These are phyloP conservation scores for Synergus laeviventris DNA, from an alignment of 2,888 invertebrate species.

Conservation along the genomic window DNA sequence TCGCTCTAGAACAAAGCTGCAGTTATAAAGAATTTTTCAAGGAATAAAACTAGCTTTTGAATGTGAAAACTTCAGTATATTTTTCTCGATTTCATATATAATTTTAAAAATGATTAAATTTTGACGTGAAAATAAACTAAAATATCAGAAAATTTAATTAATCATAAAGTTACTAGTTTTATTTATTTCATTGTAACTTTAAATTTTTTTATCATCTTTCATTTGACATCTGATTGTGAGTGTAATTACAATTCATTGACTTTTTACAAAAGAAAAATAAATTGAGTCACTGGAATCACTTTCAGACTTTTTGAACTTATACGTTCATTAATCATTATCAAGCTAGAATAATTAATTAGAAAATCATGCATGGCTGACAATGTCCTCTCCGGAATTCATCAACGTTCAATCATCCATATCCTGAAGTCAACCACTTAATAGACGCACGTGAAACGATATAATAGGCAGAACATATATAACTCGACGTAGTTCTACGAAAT, in stretches of 20 bases:
- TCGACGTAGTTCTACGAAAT: not conserved
- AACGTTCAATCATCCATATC: constrained; percentile 28
- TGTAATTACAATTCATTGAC: not conserved
- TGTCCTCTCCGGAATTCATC: constrained; percentile 20
- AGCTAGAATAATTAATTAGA: constrained; percentile 4
- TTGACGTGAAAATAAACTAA: too few species aligned
- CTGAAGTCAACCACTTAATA: constrained; percentile 35
- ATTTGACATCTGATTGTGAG: not conserved
- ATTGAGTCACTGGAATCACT: not conserved
- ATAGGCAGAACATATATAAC: constrained; percentile 25
- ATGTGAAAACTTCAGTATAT: too few species aligned
- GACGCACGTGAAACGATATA: constrained; percentile 22
- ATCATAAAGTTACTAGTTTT: not conserved
- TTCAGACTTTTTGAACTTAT: not conserved
- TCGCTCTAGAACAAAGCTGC: too few species aligned
- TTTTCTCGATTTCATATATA: too few species aligned
- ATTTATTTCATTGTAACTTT: not conserved
- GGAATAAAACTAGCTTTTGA: too few species aligned
- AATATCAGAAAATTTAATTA: too few species aligned
- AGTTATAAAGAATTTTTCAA: too few species aligned
- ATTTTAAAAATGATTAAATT: too few species aligned
- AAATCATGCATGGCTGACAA: constrained; percentile 19
- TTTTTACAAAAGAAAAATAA: not conserved
- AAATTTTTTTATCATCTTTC: not conserved
- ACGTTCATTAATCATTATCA: constrained; percentile 3